phyloP scores from a whole-genome alignment of 2,113 vertebrate species.

The Engraulis encrasicolus region DNA sequence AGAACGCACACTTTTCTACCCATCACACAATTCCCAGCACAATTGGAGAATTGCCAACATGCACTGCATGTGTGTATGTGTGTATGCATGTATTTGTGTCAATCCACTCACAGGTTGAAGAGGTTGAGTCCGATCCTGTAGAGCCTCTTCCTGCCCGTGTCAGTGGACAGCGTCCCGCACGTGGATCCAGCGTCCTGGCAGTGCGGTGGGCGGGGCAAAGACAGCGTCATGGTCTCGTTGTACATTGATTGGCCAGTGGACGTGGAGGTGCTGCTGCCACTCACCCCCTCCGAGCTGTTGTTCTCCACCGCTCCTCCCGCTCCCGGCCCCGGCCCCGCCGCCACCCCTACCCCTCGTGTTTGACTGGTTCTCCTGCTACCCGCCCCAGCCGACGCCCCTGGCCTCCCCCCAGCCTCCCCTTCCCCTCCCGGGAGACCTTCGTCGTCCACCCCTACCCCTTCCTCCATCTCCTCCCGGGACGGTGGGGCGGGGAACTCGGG shows the following conservation, averaged over 20 bases:
- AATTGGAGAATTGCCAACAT: too few relatives aligned
- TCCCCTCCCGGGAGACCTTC: constrained; percentile 59
- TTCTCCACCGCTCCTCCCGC: too few relatives aligned
- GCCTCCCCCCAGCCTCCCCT: constrained; percentile 52
- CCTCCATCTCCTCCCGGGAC: constrained; percentile 66
- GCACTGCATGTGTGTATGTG: too few relatives aligned
- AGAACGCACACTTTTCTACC: too few relatives aligned
- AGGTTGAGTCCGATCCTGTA: constrained; percentile 98
- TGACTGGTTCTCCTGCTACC: constrained; percentile 59
- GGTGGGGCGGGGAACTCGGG: constrained; percentile 77
- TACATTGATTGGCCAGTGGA: constrained; percentile 86
- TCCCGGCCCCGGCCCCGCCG: constrained; percentile 79
- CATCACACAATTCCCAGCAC: too few relatives aligned
- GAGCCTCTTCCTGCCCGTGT: constrained; percentile 94
- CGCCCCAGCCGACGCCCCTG: constrained; percentile 44
- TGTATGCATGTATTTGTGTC: not conserved
- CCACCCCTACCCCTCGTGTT: constrained; percentile 64
- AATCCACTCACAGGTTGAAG: constrained; percentile 93
- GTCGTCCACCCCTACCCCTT: constrained; percentile 61
- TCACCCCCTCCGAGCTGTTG: too few relatives aligned
- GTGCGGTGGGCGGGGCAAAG: constrained; percentile 91
- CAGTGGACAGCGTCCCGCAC: constrained; percentile 93
- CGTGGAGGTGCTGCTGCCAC: constrained; percentile 85
- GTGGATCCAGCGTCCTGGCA: constrained; percentile 92
- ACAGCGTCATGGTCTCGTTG: constrained; percentile 94